These are phyloP conservation scores for Ictidomys tridecemlineatus DNA, from an alignment of 2,113 vertebrate species.

Conservation along the genomic window DNA sequence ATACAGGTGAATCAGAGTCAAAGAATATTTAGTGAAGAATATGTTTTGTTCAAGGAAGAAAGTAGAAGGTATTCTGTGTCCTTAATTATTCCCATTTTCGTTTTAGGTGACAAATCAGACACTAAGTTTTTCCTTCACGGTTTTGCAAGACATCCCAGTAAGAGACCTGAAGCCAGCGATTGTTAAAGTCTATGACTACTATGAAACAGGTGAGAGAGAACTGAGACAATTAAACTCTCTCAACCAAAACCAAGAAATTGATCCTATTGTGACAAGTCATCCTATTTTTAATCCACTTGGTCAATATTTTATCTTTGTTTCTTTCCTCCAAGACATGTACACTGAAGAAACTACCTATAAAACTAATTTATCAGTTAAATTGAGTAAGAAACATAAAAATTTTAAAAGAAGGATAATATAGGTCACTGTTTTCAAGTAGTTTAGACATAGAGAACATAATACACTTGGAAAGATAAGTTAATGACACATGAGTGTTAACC, in stretches of 20 bases:
- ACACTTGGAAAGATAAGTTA: background rate
- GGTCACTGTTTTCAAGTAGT: background rate
- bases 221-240: background rate
- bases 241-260: background rate
- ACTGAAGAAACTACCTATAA: background rate
- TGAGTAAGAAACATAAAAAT: background rate
- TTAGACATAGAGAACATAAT: background rate
- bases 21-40: background rate
- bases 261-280: background rate
- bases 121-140: constrained; percentile 60
- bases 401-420: background rate
- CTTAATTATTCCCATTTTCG: background rate
- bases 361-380: background rate
- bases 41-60: background rate
- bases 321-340: background rate
- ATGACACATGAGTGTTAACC: background rate
- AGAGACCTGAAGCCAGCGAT: constrained; percentile 88
- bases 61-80: background rate
- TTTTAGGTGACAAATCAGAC: constrained; percentile 66
- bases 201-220: constrained; percentile 85
- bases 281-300: background rate
- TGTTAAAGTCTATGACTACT: constrained; percentile 90
- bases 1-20: background rate
- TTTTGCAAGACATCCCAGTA: constrained; percentile 84
- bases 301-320: background rate